phyloP scores from a whole-genome alignment of 2,113 vertebrate genomes.

The Microtus ochrogaster region DNA sequence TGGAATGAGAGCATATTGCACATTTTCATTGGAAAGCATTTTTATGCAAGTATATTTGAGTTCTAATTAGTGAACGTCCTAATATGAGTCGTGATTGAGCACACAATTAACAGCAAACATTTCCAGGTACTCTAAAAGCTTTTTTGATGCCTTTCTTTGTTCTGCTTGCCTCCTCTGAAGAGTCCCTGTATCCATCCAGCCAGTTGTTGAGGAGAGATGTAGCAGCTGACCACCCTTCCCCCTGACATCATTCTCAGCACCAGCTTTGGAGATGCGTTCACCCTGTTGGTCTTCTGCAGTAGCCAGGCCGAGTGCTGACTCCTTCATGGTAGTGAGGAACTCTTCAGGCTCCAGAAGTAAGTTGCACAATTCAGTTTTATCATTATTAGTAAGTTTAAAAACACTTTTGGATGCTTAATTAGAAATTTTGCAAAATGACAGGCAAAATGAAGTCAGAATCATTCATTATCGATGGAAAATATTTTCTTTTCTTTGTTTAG shows the following conservation, averaged over 20 bases:
- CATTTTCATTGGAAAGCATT: neutral
- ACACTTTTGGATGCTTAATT: neutral
- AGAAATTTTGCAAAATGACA: neutral
- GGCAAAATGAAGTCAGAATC: neutral
- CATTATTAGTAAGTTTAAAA: neutral
- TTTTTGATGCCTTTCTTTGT: constrained; percentile 56
- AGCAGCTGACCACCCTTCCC: constrained; percentile 47
- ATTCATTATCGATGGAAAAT: neutral
- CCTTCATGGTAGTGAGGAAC: constrained; percentile 70
- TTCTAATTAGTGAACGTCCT: constrained; percentile 13
- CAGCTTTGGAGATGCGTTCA: constrained; percentile 78
- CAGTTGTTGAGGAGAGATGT: constrained; percentile 69
- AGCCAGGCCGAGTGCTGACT: constrained; percentile 70
- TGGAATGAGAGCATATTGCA: neutral
- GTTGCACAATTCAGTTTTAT: constrained; percentile 36
- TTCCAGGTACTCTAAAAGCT: neutral
- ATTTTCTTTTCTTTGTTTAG: neutral
- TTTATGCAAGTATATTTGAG: constrained; percentile 42
- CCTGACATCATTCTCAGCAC: constrained; percentile 43
- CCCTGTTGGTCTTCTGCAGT: constrained; percentile 56
- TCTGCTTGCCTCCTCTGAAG: constrained; percentile 76
- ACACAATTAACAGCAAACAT: neutral
- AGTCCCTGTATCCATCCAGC: constrained; percentile 62
- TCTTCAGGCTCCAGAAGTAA: constrained; percentile 80
- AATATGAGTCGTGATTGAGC: neutral